Conservation (phyloP, 2,888 invertebrate species). For the Brenthis hecate region DNA sequence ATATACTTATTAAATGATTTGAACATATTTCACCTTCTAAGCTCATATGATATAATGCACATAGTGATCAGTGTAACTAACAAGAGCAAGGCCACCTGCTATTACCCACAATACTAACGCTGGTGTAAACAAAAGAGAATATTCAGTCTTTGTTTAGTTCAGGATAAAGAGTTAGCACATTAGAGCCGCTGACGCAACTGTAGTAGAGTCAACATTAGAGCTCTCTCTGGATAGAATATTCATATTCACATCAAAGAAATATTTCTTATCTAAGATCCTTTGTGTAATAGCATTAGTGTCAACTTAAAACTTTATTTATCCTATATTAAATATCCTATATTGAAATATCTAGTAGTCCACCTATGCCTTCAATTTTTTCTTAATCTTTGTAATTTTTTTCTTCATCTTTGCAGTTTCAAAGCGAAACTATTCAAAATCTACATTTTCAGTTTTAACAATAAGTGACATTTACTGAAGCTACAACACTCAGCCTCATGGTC, state of each 20-base stretch:
- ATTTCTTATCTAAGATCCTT: background rate
- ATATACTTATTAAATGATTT: background rate
- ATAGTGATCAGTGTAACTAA: conserved; percentile 13
- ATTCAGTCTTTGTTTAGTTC: conserved; percentile 60
- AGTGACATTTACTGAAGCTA: too few relatives aligned
- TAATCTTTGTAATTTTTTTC: too few relatives aligned
- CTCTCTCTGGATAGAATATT: background rate
- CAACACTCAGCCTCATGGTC: too few relatives aligned
- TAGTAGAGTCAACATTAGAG: background rate
- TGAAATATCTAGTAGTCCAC: too few relatives aligned
- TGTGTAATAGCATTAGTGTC: too few relatives aligned
- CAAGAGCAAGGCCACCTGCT: conserved; percentile 23
- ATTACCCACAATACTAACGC: conserved; percentile 37
- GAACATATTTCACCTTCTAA: background rate
- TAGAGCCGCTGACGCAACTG: conserved; percentile 48
- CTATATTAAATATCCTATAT: too few relatives aligned
- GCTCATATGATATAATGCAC: conserved; percentile 2
- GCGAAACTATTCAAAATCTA: too few relatives aligned
- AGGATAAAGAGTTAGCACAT: conserved; percentile 61
- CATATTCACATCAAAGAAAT: background rate
- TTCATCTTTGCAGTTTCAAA: too few relatives aligned
- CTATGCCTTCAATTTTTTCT: too few relatives aligned
- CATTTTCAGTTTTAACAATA: too few relatives aligned
- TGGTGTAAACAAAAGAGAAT: conserved; percentile 35
- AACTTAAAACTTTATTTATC: too few relatives aligned